These are phyloP conservation scores for Meteorus sp. DNA, from an alignment of 1,140 invertebrate genomes.

Conservation along the genomic window DNA sequence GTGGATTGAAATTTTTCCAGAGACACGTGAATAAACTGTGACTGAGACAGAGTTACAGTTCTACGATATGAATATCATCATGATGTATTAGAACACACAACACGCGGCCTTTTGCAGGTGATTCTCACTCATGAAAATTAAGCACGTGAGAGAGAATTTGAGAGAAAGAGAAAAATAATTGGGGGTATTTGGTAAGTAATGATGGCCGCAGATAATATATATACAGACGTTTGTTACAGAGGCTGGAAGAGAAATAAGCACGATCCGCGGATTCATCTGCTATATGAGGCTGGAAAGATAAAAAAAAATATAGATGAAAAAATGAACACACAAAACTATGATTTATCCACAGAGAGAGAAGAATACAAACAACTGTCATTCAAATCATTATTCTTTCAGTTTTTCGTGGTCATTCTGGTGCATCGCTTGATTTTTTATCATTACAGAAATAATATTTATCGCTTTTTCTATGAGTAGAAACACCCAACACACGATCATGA, in stretches of 20 bases:
- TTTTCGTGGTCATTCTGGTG: constrained; percentile 54
- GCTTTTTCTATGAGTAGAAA: too few species aligned
- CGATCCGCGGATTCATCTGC: too few species aligned
- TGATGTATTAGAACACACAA: constrained; percentile 59
- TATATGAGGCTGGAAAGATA: background rate
- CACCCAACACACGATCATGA: too few species aligned
- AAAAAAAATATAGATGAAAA: constrained; percentile 2
- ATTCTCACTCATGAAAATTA: too few species aligned
- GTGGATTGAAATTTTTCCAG: constrained; percentile 61
- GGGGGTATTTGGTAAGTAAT: constrained; percentile 49
- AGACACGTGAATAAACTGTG: constrained; percentile 48
- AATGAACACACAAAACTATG: constrained; percentile 11
- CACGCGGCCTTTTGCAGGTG: constrained; percentile 60
- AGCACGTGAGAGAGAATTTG: constrained; percentile 32
- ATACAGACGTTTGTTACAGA: constrained; percentile 54
- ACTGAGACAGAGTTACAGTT: constrained; percentile 48
- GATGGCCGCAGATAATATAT: constrained; percentile 55
- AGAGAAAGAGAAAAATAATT: constrained; percentile 25
- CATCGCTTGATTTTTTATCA: background rate
- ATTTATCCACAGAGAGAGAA: background rate
- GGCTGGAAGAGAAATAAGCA: constrained; percentile 4
- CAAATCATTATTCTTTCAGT: constrained; percentile 26
- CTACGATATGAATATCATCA: constrained; percentile 59
- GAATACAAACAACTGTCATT: constrained; percentile 27
- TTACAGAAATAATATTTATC: background rate